These are phyloP conservation scores for Falcaria lacertinaria DNA, from an alignment of 2,888 invertebrate species.

Conservation along the genomic window DNA sequence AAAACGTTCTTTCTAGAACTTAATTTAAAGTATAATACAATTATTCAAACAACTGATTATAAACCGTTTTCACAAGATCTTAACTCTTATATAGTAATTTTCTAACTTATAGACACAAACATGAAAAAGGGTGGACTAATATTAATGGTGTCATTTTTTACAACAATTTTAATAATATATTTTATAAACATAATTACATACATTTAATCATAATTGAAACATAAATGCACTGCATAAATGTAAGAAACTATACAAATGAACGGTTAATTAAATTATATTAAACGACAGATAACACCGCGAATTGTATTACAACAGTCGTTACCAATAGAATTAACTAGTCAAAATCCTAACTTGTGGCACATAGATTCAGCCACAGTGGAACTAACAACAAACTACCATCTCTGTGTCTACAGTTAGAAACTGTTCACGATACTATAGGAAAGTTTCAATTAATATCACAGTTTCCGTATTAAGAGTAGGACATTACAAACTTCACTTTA, in stretches of 20 bases:
- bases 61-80: constrained; percentile 37
- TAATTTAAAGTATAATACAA: constrained; percentile 35
- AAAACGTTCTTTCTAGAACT: constrained; percentile 23
- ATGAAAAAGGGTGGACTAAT: neutral
- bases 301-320: neutral
- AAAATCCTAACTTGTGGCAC: constrained; percentile 3
- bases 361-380: constrained; percentile 20
- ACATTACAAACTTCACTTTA: constrained; percentile 57
- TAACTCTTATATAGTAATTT: constrained; percentile 28
- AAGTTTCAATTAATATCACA: constrained; percentile 78
- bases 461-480: constrained; percentile 76
- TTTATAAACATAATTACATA: no score
- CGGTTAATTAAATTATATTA: no score
- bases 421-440: constrained; percentile 57
- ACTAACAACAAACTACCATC: constrained; percentile 25
- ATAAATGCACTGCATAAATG: no score
- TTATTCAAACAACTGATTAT: constrained; percentile 38
- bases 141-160: no score
- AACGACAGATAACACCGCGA: neutral
- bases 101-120: constrained; percentile 35
- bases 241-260: no score
- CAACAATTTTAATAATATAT: no score
- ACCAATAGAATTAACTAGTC: neutral
- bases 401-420: constrained; percentile 53
- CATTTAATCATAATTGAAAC: no score